Percentiles rank a stretch among this genome's conserved stretches.
phyloP scores from a whole-genome alignment of 2,888 invertebrate species.

The Microctonus brassicae region DNA sequence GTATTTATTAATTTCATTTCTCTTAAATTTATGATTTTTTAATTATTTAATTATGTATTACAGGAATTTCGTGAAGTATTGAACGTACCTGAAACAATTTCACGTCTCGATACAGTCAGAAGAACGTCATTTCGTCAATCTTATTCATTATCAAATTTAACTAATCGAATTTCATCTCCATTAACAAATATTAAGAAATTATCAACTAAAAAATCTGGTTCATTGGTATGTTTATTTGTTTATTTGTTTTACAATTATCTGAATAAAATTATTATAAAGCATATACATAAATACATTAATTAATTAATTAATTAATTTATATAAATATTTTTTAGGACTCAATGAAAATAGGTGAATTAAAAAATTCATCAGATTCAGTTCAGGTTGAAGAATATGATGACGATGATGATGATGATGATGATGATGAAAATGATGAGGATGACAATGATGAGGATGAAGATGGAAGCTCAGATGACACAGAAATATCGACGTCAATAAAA shows the following conservation, averaged over 20 bases:
- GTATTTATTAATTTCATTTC: too few relatives aligned
- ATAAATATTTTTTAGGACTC: conserved; percentile 63
- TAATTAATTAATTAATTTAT: too few relatives aligned
- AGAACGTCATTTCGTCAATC: conserved; percentile 66
- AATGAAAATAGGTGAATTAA: conserved; percentile 55
- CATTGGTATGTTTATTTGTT: conserved; percentile 56
- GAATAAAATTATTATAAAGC: background rate
- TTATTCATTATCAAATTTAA: conserved; percentile 63
- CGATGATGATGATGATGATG: conserved; percentile 47
- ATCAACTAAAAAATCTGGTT: conserved; percentile 49
- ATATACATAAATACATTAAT: too few relatives aligned
- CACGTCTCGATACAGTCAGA: conserved; percentile 63
- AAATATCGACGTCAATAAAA: conserved; percentile 58
- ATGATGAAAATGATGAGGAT: background rate
- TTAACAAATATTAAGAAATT: conserved; percentile 50
- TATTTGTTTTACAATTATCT: background rate
- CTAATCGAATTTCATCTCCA: conserved; percentile 61
- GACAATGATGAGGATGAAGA: background rate
- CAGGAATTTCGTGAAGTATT: conserved; percentile 79
- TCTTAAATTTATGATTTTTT: too few relatives aligned
- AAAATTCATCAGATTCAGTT: conserved; percentile 64
- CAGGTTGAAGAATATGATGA: conserved; percentile 64
- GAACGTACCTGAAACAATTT: conserved; percentile 71
- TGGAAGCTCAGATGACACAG: conserved; percentile 2
- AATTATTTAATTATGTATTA: conserved; percentile 35